Conservation (phyloP, 2,888 invertebrate genomes). For the Phlogophora meticulosa region DNA sequence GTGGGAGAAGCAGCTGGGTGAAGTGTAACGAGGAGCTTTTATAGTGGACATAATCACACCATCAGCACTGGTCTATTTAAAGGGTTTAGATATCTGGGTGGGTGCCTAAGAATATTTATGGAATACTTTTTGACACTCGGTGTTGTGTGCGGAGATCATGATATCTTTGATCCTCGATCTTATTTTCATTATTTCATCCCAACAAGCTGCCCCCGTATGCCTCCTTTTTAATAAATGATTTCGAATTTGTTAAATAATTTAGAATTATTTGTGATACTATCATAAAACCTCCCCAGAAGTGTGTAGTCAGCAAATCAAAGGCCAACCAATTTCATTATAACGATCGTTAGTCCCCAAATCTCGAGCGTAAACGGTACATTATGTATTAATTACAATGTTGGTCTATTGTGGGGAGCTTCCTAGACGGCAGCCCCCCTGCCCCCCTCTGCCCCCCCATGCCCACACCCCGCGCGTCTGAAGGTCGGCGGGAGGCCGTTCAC, state of each 20-base stretch:
- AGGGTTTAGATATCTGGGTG: too few species aligned
- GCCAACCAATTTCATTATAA: constrained; percentile 40
- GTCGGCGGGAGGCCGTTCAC: constrained; percentile 87
- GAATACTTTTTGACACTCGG: too few species aligned
- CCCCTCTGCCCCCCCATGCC: constrained; percentile 69
- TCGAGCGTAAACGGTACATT: constrained; percentile 61
- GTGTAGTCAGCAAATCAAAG: constrained; percentile 42
- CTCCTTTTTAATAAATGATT: not conserved
- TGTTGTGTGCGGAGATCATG: too few species aligned
- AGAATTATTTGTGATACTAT: not conserved
- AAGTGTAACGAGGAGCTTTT: constrained; percentile 2
- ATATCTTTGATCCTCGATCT: not conserved
- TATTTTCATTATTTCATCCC: not conserved
- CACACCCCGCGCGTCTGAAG: constrained; percentile 84
- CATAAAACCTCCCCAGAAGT: not conserved
- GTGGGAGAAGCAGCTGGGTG: constrained; percentile 21
- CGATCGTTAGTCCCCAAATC: constrained; percentile 57
- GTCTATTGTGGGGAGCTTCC: constrained; percentile 77
- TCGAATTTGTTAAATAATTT: not conserved
- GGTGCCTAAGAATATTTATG: too few species aligned
- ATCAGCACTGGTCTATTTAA: not conserved
- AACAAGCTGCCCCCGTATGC: not conserved
- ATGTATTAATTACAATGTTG: constrained; percentile 71
- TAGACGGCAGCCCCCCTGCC: constrained; percentile 76
- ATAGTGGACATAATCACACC: constrained; percentile 3